These are phyloP conservation scores for Balaenoptera acutorostrata DNA, from an alignment of 2,113 vertebrate species.

Conservation along the genomic window DNA sequence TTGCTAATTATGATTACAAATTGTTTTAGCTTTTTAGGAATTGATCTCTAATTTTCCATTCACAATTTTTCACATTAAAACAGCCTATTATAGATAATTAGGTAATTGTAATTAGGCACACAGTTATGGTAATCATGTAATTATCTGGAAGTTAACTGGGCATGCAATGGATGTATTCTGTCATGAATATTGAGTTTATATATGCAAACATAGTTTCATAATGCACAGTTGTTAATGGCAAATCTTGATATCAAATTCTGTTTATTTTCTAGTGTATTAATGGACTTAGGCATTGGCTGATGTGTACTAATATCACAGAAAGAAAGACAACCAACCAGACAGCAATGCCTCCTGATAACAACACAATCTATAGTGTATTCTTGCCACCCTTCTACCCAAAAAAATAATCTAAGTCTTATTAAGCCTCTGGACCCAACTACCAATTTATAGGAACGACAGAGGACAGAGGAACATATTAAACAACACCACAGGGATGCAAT, in stretches of 20 bases:
- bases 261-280: neutral
- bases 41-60: neutral
- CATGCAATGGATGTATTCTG: neutral
- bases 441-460: neutral
- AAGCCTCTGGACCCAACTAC: neutral
- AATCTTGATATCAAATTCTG: neutral
- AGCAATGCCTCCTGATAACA: neutral
- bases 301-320: neutral
- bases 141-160: neutral
- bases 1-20: neutral
- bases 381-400: neutral
- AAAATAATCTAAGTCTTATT: neutral
- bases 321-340: neutral
- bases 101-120: conserved; percentile 22
- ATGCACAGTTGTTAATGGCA: neutral
- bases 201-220: neutral
- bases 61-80: neutral
- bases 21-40: neutral
- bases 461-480: neutral
- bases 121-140: neutral
- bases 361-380: neutral
- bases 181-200: neutral
- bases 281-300: neutral
- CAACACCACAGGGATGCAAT: neutral
- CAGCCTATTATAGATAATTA: neutral